These are phyloP conservation scores for Drosophila paulistorum DNA, from an alignment of 1,140 invertebrate species.

Conservation along the genomic window DNA sequence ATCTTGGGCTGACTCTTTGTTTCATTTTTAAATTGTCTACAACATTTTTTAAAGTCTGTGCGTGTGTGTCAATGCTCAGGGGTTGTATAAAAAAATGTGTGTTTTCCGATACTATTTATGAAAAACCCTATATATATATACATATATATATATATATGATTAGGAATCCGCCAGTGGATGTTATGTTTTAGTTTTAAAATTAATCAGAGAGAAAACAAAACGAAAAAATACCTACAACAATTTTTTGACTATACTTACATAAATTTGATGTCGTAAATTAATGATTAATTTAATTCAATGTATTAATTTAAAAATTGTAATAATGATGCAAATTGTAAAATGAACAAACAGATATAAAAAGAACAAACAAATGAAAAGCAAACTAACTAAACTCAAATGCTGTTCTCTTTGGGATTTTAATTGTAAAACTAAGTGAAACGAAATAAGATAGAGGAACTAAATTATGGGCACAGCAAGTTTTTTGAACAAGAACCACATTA, in stretches of 20 bases:
- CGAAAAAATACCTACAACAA: background rate
- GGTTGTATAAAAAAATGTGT: no score
- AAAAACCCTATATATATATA: no score
- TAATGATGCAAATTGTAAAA: slow-evolving; percentile 37
- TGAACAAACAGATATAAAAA: background rate
- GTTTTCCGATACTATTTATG: no score
- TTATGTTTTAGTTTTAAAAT: slow-evolving; percentile 6
- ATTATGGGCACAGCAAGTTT: no score
- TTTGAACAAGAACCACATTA: no score
- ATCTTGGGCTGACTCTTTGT: no score
- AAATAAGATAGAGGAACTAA: no score
- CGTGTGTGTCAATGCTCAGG: no score
- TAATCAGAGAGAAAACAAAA: background rate
- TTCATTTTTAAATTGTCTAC: no score
- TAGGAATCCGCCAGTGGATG: no score
- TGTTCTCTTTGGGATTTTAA: background rate
- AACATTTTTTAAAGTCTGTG: no score
- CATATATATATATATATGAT: background rate
- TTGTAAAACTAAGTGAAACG: no score
- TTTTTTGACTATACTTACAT: background rate
- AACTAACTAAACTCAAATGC: background rate
- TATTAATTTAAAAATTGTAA: slow-evolving; percentile 28
- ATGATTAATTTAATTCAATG: slow-evolving; percentile 34
- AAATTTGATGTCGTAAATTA: slow-evolving; percentile 24
- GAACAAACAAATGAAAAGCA: background rate